Evolutionary conservation across 2,888 invertebrate species (phyloP).

Genomic region (Marasmarcha lunaedactyla): DNA sequence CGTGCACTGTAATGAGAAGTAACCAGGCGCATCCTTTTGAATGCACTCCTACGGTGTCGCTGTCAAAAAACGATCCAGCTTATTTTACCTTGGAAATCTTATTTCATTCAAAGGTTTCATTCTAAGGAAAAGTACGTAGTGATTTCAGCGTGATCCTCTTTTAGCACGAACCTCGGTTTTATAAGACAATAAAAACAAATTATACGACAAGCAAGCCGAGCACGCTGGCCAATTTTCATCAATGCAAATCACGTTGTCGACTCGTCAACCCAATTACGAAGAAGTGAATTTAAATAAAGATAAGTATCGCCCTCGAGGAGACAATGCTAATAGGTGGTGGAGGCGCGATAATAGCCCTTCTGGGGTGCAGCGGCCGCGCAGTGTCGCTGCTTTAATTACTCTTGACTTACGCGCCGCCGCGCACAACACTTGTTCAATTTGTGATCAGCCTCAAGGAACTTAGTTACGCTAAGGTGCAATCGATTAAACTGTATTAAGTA

Average conservation of each 20-base stretch:
- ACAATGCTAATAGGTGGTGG: slow-evolving; percentile 68
- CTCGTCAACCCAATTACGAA: slow-evolving; percentile 71
- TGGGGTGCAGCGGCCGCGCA: slow-evolving; percentile 24
- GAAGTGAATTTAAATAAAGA: slow-evolving; percentile 72
- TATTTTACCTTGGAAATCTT: too few species aligned
- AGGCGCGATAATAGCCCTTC: slow-evolving; percentile 64
- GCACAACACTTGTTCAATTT: slow-evolving; percentile 66
- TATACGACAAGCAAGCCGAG: slow-evolving; percentile 45
- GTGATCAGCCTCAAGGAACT: slow-evolving; percentile 52
- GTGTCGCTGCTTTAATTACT: slow-evolving; percentile 64
- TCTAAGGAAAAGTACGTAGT: too few species aligned
- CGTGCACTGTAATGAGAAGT: slow-evolving; percentile 67
- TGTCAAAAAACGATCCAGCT: too few species aligned
- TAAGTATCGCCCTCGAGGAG: slow-evolving; percentile 70
- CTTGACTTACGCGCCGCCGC: slow-evolving; percentile 57
- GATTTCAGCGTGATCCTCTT: too few species aligned
- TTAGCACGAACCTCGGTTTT: slow-evolving; percentile 26
- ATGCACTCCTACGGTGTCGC: slow-evolving; percentile 36
- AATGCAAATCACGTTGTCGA: slow-evolving; percentile 72
- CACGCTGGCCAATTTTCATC: slow-evolving; percentile 63
- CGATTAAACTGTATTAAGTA: too few species aligned
- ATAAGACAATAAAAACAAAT: slow-evolving; percentile 57
- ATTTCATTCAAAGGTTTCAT: too few species aligned
- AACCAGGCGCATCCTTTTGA: slow-evolving; percentile 67
- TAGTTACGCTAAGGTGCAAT: too few species aligned